A percentile compares a stretch with the other conserved stretches of the same genome.
Evolutionary conservation across 2,797 vertebrate species (phyloP).

Genomic region (Platyrinchus mystaceus): DNA sequence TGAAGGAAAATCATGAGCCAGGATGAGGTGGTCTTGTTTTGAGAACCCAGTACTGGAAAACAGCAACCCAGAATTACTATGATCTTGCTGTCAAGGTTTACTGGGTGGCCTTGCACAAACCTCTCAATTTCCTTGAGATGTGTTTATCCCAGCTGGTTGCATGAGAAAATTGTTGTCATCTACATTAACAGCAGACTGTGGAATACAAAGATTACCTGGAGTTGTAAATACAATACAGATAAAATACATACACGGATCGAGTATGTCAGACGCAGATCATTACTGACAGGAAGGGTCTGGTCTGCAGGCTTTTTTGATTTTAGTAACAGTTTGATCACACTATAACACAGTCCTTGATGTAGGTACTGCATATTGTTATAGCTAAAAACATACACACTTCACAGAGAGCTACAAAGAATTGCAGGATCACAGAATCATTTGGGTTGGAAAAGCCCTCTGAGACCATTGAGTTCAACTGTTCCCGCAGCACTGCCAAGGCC

Average conservation of each 20-base stretch:
- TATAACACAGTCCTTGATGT: not conserved
- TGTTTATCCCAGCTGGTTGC: not conserved
- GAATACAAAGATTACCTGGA: not conserved
- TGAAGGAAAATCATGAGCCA: not conserved
- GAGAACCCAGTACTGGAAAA: not conserved
- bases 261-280: not conserved
- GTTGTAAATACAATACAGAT: fast-evolving
- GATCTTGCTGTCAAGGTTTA: not conserved
- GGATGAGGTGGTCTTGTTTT: not conserved
- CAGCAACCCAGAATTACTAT: not conserved
- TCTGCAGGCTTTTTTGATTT: not conserved
- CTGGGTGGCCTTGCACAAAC: not conserved
- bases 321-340: not conserved
- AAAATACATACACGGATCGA: fast-evolving
- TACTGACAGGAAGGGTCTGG: not conserved
- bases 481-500: not conserved
- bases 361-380: not conserved
- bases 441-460: not conserved
- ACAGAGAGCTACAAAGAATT: not conserved
- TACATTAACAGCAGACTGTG: not conserved
- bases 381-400: not conserved
- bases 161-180: not conserved
- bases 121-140: not conserved
- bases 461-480: not conserved
- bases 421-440: not conserved